Percentiles rank a stretch among this genome's conserved stretches.
Conservation (phyloP, 2,888 invertebrate genomes). For the Agrotis segetum region DNA sequence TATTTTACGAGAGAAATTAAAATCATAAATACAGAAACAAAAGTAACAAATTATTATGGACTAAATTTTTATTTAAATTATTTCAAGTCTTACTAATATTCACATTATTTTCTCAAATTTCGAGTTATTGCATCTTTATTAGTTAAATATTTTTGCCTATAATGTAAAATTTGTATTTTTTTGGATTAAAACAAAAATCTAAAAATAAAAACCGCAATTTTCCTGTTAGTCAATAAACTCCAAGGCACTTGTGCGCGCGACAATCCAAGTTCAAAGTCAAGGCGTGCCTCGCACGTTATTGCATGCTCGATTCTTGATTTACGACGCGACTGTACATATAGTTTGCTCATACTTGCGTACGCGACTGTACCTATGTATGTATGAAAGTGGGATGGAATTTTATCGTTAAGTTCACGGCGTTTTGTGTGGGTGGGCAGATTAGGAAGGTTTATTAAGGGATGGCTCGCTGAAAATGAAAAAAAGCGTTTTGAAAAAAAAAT, state of each 20-base stretch:
- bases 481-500: too few species aligned
- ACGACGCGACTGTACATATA: conserved; percentile 70
- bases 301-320: conserved; percentile 78
- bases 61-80: too few species aligned
- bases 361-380: conserved; percentile 39
- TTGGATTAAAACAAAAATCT: not conserved
- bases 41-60: too few species aligned
- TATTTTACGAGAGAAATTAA: too few species aligned
- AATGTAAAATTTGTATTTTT: too few species aligned
- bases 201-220: conserved; percentile 8
- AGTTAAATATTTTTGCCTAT: too few species aligned
- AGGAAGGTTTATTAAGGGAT: too few species aligned
- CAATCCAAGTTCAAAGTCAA: conserved; percentile 84
- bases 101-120: not conserved
- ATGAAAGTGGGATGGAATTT: conserved; percentile 52
- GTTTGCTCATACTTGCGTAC: conserved; percentile 53
- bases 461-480: too few species aligned
- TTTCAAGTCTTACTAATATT: too few species aligned
- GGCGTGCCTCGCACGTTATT: conserved; percentile 77
- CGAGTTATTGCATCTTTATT: not conserved
- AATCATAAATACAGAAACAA: too few species aligned
- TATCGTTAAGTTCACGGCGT: conserved; percentile 35
- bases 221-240: conserved; percentile 24
- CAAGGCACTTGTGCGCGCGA: conserved; percentile 68
- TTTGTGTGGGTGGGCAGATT: conserved; percentile 4